Evolutionary conservation across 2,797 vertebrate species (phyloP).

Genomic region (Bradypodion pumilum): DNA sequence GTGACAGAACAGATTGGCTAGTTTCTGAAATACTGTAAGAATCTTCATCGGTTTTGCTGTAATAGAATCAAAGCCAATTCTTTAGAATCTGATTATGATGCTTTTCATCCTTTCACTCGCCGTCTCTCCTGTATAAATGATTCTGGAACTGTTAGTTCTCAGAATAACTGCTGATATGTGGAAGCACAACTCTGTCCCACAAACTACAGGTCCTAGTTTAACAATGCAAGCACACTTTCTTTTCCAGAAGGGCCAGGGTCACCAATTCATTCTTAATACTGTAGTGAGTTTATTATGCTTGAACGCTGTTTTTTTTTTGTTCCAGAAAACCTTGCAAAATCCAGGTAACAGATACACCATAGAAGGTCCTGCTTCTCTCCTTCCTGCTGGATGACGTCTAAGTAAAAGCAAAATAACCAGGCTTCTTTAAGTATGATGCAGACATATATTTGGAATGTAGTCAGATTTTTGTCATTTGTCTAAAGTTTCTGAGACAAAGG

Average conservation of each 20-base stretch:
- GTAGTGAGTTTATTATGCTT: background rate
- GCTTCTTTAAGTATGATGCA: background rate
- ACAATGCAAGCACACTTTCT: background rate
- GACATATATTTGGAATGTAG: background rate
- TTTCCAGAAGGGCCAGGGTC: background rate
- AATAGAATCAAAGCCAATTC: background rate
- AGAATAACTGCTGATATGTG: background rate
- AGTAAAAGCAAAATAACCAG: background rate
- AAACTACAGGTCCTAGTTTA: background rate
- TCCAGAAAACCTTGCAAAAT: background rate
- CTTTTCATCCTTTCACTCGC: background rate
- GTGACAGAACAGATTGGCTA: background rate
- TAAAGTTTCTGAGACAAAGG: background rate
- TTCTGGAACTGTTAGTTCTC: background rate
- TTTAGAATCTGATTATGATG: background rate
- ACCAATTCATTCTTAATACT: background rate
- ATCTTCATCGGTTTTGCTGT: background rate
- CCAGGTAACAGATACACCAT: background rate
- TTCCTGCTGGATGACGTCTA: background rate
- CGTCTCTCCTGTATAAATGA: background rate
- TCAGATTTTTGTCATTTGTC: background rate
- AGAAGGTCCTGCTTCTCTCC: background rate
- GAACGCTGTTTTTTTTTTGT: background rate
- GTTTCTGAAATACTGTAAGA: background rate
- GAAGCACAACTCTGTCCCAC: background rate